These are phyloP conservation scores for Nycteola revayana DNA, from an alignment of 2,888 invertebrate species.

Conservation along the genomic window DNA sequence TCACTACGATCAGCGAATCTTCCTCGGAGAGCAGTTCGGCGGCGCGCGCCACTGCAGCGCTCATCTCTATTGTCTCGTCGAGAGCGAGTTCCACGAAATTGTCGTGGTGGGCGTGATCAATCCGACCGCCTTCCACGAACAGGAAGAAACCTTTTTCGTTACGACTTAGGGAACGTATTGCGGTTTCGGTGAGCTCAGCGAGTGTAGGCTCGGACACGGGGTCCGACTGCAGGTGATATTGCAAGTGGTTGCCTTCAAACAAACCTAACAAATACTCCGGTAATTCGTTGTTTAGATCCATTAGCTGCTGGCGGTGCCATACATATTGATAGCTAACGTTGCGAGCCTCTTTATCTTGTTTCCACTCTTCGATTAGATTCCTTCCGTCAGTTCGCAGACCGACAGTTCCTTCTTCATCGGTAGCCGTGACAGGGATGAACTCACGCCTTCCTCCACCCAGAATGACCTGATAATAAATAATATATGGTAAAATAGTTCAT, in stretches of 20 bases:
- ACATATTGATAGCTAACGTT: conserved; percentile 10
- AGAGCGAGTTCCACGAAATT: conserved; percentile 80
- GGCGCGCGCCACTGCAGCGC: conserved; percentile 77
- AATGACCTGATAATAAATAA: conserved; percentile 12
- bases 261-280: conserved; percentile 29
- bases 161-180: conserved; percentile 85
- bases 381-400: conserved; percentile 37
- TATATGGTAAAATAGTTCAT: neutral
- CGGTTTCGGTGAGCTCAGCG: conserved; percentile 69
- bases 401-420: conserved; percentile 14
- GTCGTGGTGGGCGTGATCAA: conserved; percentile 85
- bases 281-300: neutral
- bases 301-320: conserved; percentile 13
- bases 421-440: conserved; percentile 13
- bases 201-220: conserved; percentile 81
- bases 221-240: conserved; percentile 82
- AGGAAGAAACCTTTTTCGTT: conserved; percentile 87
- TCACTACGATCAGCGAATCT: conserved; percentile 88
- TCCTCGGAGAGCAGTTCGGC: conserved; percentile 53
- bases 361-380: conserved; percentile 79
- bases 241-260: conserved; percentile 72
- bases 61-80: conserved; percentile 85
- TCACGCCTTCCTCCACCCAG: conserved; percentile 21
- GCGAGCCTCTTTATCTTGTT: conserved; percentile 9
- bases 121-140: conserved; percentile 85